phyloP scores from a whole-genome alignment of 53 echinoderm and acorn worm species.

The Holothuria scabra region DNA sequence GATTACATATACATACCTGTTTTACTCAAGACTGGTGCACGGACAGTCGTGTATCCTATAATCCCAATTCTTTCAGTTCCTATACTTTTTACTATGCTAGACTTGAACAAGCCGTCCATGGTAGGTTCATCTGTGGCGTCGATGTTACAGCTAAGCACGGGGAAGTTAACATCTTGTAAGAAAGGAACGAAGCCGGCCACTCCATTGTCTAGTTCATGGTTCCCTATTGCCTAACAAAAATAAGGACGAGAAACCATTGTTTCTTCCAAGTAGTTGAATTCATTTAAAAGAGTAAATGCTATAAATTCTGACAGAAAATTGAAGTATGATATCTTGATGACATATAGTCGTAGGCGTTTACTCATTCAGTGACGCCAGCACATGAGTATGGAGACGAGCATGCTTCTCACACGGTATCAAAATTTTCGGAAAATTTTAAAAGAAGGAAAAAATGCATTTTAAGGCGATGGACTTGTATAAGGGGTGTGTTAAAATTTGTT shows the following conservation, averaged over 20 bases:
- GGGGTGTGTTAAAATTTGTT: no score
- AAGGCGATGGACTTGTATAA: no score
- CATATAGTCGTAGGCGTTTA: no score
- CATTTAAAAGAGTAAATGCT: no score
- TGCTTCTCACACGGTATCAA: no score
- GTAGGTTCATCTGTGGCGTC: constrained; percentile 69
- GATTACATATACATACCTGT: constrained; percentile 38
- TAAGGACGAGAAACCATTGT: neutral
- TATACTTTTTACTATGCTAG: constrained; percentile 45
- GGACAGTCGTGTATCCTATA: constrained; percentile 74
- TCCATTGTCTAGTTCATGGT: constrained; percentile 89
- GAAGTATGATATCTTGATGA: no score
- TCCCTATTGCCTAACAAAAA: constrained; percentile 75
- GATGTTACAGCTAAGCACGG: constrained; percentile 80
- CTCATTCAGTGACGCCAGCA: no score
- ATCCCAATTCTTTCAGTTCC: constrained; percentile 78
- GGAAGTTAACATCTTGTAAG: constrained; percentile 53
- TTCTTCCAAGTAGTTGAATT: no score
- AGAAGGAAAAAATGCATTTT: no score
- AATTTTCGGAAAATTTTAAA: no score
- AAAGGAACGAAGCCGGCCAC: constrained; percentile 72
- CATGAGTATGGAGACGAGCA: no score
- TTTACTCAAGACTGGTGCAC: constrained; percentile 50
- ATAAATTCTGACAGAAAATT: no score
- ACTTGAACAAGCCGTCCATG: constrained; percentile 65